Evolutionary conservation across 2,113 vertebrate species (phyloP).

Genomic region (Dryoscopus gambensis): DNA sequence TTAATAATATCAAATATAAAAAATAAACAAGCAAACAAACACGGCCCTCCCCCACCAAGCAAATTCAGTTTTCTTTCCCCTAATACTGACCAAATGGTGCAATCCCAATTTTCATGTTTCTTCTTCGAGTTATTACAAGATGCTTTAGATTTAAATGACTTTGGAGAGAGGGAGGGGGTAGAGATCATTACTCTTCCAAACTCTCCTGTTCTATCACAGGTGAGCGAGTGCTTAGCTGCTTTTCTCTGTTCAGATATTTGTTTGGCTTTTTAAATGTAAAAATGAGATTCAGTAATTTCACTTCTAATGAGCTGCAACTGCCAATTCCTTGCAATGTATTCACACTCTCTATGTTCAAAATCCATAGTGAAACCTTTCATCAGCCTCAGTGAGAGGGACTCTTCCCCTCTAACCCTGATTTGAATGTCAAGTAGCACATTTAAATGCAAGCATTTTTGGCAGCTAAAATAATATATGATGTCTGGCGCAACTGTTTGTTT

Average conservation of each 20-base stretch:
- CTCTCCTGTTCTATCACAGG: not conserved
- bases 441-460: constrained; percentile 50
- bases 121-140: not conserved
- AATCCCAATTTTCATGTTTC: not conserved
- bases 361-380: constrained; percentile 24
- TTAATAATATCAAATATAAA: not conserved
- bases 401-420: constrained; percentile 37
- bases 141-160: not conserved
- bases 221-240: not conserved
- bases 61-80: not conserved
- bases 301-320: constrained; percentile 36
- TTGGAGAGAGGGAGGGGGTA: not conserved
- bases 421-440: constrained; percentile 60
- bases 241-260: not conserved
- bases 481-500: constrained; percentile 18
- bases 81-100: not conserved
- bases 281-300: constrained; percentile 11
- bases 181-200: not conserved
- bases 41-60: not conserved
- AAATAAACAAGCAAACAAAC: not conserved
- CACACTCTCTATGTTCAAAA: not conserved
- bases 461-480: constrained; percentile 31
- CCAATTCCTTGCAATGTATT: constrained; percentile 17
- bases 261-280: not conserved
- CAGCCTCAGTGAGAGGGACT: not conserved